Base-by-base conservation (phyloP, 2,797 vertebrate species). In the Syndactyla subalaris region DNA sequence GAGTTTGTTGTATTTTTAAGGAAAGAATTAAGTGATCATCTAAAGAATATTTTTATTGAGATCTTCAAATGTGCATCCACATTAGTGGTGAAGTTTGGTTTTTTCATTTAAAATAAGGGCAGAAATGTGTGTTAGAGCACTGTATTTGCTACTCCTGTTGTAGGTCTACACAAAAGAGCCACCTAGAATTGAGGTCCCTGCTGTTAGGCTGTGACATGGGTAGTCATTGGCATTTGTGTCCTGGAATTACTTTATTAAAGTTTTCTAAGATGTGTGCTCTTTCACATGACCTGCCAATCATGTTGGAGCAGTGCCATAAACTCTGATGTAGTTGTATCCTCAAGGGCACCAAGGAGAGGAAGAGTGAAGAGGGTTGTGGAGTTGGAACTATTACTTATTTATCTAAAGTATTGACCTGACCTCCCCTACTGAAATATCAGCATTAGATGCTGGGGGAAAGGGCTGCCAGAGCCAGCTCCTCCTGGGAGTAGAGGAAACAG, bases 311-410 rank as follows among this genome's bases (percentile, higher is more conserved):
- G 54, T 46, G 84, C 84, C 90, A 88, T 34, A 66, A 86, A 49
- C 83, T 88, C 66, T 72, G 85, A 51, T 62, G 54, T 22, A 14
- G 62, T 49, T 85, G 38, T 72, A 7, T 88, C 88, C 92, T 95
- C 93, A 74, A 65, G 89, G 81, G 91, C 81, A 94, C 38, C 46
- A 29, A 66, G 49, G 55, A 62, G 49, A 87, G 61, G 49, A 65
- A 61, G 61, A 73, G 41, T 63, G 38, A 46, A 43, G 52, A 68
- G 61, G 26, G 32, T 29, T 87, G 55, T 27, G 36, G 63, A 67
- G 68, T 9, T 89, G 68, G 52, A 88, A 76, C 67, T 81, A 82
- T 95, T 92, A 94, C 43, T 95, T 93, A 97, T 93, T 95, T 94
- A 95, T 95, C 80, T 92, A 2, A 92, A 93, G 38, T 92, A 95